Evolutionary conservation across 1,140 invertebrate genomes (phyloP), one percentile per base, ranked within the genome.

Genomic region (Orius insidiosus): DNA sequence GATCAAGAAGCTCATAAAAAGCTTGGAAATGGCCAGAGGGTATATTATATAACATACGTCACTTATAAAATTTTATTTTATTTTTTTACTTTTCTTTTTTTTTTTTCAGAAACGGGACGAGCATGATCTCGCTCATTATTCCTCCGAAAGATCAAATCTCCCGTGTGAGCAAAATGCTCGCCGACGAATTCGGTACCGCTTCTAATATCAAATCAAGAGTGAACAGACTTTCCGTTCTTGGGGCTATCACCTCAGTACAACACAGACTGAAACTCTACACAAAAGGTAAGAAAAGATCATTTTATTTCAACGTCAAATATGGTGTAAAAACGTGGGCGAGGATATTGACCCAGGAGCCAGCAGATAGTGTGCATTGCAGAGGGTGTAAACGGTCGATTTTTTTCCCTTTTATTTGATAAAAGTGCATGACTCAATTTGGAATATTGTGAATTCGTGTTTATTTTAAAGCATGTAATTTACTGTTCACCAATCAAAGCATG

Each of bases 71-170:
- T 24, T 40, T 41, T 19, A n/a, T 47, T 31, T n/a, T 47, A 9
- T 41, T 34, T 43, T 4, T 52, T 14, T 40, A 11, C 1, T 24
- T 46, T 24, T 53, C 53, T n/a, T n/a, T n/a, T n/a, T 57, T 56
- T 58, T 56, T 56, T 67, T 69, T 36, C 63, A 96, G 93, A 54
- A 99, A 99, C 75, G 95, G 95, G 36, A 99, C 96, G 53, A 98
- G 93, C 59, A 99, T 99, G 96, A 99, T 99, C 67, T 98, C 95
- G 4, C 70, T 99, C 40, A 98, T 99, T 61, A 99, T 99, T 68
- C 94, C 96, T 56, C 95, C 96, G 42, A 96, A 95, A 67, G 95
- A 98, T 78, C 95, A 98, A 75, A 97, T 99, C 61, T 94, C 93
- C 1, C 69, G 94, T 62, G 88, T 99, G 44, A 89, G 90, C 56